Base-by-base conservation (phyloP, 1,140 invertebrate genomes). In the Periplaneta americana region DNA sequence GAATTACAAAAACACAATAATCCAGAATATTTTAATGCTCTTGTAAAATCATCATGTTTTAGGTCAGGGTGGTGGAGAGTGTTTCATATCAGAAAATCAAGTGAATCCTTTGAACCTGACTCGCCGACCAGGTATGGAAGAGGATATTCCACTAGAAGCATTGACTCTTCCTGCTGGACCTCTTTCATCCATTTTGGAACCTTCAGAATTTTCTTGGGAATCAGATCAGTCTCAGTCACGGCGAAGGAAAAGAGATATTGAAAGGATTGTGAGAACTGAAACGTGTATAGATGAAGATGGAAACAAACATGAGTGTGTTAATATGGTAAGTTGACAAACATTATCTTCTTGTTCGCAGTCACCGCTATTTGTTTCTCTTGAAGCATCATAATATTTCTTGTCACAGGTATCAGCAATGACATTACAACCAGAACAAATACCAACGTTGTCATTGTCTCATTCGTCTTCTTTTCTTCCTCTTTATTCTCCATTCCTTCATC, bases 181-280 rank as follows among this genome's bases (percentile, higher is more conserved):
- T 34, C 31, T 22, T 48, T 34, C 81, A 35, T 74, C 83, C 84
- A 22, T 76, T 87, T 39, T 36, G 33, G 76, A 34, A 36, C 33
- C 76, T 13, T 6, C 35, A 8, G 75, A 28, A 8, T 11, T 15
- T 15, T 22, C 75, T 1, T 33, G 75, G 32, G 75, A 9, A 17
- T 17, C 9, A n/a, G 32, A 48, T 0, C 34, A 13, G 18, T 22
- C 83, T 35, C 74, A 75, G 10, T 18, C 57, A 80, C 13, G 28
- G 1, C 48, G 92, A 86, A 87, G 86, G 32, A 93, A 91, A 87
- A 88, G 95, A 84, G 93, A 95, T 84, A 91, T 90, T 13, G 95
- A 96, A 86, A 92, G 92, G 83, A 90, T 96, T 11, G 91, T 96
- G 22, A 91, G 92, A 80, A 91, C 95, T 9, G 92, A 95, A 88